phyloP scores from a whole-genome alignment of 2,113 vertebrate species.

The Ptyas mucosa region DNA sequence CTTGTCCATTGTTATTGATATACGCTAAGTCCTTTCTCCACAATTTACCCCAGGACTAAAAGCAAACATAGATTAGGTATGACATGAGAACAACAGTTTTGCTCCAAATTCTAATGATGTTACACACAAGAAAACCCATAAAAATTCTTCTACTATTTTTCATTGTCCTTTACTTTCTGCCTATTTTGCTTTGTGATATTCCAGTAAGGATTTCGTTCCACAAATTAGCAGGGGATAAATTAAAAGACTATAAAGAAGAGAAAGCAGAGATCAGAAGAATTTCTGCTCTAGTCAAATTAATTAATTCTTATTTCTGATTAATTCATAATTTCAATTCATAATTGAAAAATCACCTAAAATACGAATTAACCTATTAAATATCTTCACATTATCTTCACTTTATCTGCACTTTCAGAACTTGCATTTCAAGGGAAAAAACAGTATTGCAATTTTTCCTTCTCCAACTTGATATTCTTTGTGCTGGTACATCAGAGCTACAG shows the following conservation, averaged over 20 bases:
- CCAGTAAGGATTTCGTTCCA: neutral
- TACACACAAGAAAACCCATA: neutral
- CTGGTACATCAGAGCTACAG: neutral
- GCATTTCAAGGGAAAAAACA: neutral
- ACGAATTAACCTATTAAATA: neutral
- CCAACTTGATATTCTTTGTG: neutral
- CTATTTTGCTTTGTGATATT: neutral
- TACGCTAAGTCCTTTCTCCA: neutral
- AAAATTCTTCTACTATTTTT: neutral
- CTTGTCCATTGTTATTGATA: neutral
- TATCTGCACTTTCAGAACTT: neutral
- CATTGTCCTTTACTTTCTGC: neutral
- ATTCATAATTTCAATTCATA: neutral
- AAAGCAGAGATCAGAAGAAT: neutral
- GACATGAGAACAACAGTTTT: neutral
- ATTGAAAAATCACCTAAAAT: neutral
- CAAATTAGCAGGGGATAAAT: neutral
- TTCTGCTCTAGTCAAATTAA: neutral
- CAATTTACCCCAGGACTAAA: neutral
- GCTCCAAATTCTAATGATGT: neutral
- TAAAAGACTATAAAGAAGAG: neutral
- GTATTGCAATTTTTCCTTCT: neutral
- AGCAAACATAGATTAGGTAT: neutral
- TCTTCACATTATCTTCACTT: neutral
- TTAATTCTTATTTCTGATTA: neutral